Base-by-base conservation (phyloP, 2,888 invertebrate genomes). In the Cerceris ruficornis region DNA sequence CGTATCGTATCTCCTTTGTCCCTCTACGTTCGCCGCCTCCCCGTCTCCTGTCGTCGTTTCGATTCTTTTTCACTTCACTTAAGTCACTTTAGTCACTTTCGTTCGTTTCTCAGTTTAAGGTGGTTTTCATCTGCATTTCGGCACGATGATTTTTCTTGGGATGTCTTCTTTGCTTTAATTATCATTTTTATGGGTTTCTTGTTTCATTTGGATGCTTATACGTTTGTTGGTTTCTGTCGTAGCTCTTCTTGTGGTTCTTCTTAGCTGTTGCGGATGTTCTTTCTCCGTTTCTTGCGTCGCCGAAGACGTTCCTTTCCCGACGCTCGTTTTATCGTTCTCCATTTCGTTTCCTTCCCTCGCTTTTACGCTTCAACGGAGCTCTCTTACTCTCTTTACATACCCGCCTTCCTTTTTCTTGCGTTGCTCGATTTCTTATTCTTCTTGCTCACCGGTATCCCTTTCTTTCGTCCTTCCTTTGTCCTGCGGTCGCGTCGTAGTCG, bases 1-100 rank as follows among this genome's bases (percentile, higher is more conserved):
- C 59, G 50, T 57, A 14, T 57, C 54, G 57, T 49, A 46, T 39
- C 42, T 55, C 1, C n/a, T 68, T 57, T 13, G 28, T 5, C 50
- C 69, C 59, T 61, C 52, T n/a, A n/a, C n/a, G 41, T 57, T 57
- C 1, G 71, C 69, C 71, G 77, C 64, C 77, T 71, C 77, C 67
- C 71, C 60, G 76, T 58, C 76, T 76, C 71, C 67, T 76, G 64
- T 59, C 60, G 55, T 76, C 64, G 62, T 71, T 71, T 65, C 43
- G 28, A 57, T 7, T 17, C 57, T 57, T n/a, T 39, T 57, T 8
- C 11, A 57, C 2, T 28, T 28, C 28, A 28, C 28, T 28, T 28
- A 28, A 28, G 28, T 28, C 28, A 28, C 28, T 28, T 28, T 28
- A 28, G 2, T 28, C 28, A 28, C 28, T 28, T 28, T 28, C 28